Evolutionary conservation across 1,140 invertebrate species (phyloP).

Genomic region (Zophobas atratus): DNA sequence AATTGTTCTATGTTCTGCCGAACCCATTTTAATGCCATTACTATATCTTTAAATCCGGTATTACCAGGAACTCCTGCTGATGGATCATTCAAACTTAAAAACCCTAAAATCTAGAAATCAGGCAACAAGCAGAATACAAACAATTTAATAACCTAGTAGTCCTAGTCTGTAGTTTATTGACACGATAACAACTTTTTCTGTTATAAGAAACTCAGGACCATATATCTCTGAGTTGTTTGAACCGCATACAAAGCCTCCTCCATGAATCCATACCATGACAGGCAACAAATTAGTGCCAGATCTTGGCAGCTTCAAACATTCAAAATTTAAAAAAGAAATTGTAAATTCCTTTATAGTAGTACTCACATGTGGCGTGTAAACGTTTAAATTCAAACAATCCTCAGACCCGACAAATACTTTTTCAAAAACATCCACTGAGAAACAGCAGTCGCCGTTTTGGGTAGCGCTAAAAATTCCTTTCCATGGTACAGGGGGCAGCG

Average conservation of each 20-base stretch:
- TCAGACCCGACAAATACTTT: slow-evolving; percentile 70
- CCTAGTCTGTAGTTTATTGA: slow-evolving; percentile 71
- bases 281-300: slow-evolving; percentile 63
- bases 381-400: slow-evolving; percentile 89
- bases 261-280: slow-evolving; percentile 80
- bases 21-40: slow-evolving; percentile 73
- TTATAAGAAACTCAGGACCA: slow-evolving; percentile 77
- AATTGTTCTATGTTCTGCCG: slow-evolving; percentile 70
- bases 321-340: neutral
- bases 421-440: slow-evolving; percentile 66
- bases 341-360: neutral
- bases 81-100: slow-evolving; percentile 61
- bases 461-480: slow-evolving; percentile 70
- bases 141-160: slow-evolving; percentile 65
- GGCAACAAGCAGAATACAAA: neutral
- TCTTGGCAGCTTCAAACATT: neutral
- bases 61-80: slow-evolving; percentile 71
- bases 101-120: slow-evolving; percentile 43
- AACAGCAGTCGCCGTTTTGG: slow-evolving; percentile 67
- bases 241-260: slow-evolving; percentile 75
- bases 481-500: slow-evolving; percentile 71
- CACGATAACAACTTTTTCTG: slow-evolving; percentile 71
- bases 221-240: slow-evolving; percentile 71
- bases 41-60: slow-evolving; percentile 75
- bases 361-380: slow-evolving; percentile 77